Percentiles rank a stretch among this genome's conserved stretches.
Conservation (phyloP, 1,140 invertebrate genomes). For the Bombus superbus region DNA sequence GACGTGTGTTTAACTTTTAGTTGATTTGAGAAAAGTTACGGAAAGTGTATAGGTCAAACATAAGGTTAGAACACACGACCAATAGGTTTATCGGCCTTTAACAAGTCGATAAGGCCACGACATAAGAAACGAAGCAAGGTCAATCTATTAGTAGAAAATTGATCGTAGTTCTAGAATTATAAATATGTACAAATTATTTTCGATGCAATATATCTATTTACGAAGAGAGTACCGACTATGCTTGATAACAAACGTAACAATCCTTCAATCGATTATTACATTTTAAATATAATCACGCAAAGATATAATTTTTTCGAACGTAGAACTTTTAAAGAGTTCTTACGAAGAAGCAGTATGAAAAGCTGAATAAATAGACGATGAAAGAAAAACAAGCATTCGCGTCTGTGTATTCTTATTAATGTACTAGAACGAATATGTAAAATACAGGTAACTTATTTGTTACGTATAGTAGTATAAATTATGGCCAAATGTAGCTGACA, state of each 20-base stretch:
- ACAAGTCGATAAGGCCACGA: not conserved
- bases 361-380: not conserved
- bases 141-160: not conserved
- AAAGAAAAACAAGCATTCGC: not conserved
- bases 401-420: not conserved
- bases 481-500: conserved; percentile 7
- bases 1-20: not conserved
- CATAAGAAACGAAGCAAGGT: conserved; percentile 13
- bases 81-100: conserved; percentile 34
- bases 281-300: no score
- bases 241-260: not conserved
- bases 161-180: not conserved
- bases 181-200: not conserved
- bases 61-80: no score
- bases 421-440: not conserved
- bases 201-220: not conserved
- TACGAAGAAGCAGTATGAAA: not conserved
- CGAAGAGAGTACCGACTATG: no score
- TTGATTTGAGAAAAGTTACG: not conserved
- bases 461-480: conserved; percentile 10
- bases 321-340: not conserved
- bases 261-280: no score
- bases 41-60: not conserved
- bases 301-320: not conserved
- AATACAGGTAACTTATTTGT: conserved; percentile 19